A percentile compares a stretch with the other conserved stretches of the same genome.
These are phyloP conservation scores for Tokudaia muenninki DNA, from an alignment of 2,797 vertebrate genomes.

Conservation along the genomic window DNA sequence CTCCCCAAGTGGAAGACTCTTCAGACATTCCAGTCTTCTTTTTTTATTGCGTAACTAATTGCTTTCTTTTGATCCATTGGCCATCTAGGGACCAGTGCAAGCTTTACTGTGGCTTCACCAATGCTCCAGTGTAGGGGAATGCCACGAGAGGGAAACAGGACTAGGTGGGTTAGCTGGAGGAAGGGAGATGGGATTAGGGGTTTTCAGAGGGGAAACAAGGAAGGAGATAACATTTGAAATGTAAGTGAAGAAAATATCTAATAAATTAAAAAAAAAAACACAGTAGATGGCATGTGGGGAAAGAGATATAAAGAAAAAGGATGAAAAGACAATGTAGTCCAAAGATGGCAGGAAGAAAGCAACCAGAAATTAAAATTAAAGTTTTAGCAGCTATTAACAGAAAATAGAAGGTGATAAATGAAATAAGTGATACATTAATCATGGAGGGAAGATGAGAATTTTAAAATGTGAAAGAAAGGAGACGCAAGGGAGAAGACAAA, in stretches of 20 bases:
- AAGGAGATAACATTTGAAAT: too few relatives aligned
- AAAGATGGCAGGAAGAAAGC: not conserved
- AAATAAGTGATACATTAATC: not conserved
- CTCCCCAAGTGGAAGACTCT: not conserved
- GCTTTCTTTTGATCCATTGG: not conserved
- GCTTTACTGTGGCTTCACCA: not conserved
- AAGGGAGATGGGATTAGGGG: too few relatives aligned
- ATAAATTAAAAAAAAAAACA: not conserved
- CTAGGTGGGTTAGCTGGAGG: too few relatives aligned
- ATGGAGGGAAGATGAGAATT: too few relatives aligned
- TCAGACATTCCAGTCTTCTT: conserved; percentile 6
- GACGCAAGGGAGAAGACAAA: too few relatives aligned
- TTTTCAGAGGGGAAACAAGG: too few relatives aligned
- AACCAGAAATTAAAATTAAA: not conserved
- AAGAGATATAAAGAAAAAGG: not conserved
- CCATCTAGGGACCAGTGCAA: not conserved
- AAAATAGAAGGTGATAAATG: not conserved
- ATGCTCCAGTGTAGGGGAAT: too few relatives aligned
- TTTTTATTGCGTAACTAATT: conserved; percentile 5
- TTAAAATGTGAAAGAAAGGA: not conserved
- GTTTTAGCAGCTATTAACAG: not conserved
- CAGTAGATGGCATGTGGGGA: not conserved
- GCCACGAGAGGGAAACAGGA: too few relatives aligned
- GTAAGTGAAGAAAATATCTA: too few relatives aligned
- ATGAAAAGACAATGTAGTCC: not conserved